Percentiles rank a stretch among this genome's conserved stretches.
Evolutionary conservation across 2,797 vertebrate genomes (phyloP).

Genomic region (Gephyroberyx darwinii): DNA sequence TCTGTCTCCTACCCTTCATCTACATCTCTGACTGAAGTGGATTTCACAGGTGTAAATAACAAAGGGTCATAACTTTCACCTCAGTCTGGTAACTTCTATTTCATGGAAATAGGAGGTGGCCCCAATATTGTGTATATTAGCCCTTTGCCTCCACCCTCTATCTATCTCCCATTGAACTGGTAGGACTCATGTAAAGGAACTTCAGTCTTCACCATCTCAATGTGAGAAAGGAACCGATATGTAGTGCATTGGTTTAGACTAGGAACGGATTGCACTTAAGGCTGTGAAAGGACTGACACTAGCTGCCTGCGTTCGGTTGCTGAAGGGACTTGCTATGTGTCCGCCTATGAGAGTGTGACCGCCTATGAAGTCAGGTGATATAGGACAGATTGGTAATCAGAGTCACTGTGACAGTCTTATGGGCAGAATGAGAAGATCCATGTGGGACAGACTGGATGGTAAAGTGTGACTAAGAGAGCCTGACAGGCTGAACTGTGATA

Average conservation of each 20-base stretch:
- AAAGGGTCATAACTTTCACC: not conserved
- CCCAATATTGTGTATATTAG: not conserved
- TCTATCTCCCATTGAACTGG: not conserved
- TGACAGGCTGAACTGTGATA: constrained; percentile 15
- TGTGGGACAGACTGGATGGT: constrained; percentile 18
- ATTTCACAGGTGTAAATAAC: not conserved
- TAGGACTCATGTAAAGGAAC: constrained; percentile 32
- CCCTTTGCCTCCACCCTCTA: not conserved
- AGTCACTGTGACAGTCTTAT: constrained; percentile 6
- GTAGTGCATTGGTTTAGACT: constrained; percentile 11
- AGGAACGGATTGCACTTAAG: constrained; percentile 11
- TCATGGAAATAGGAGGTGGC: constrained; percentile 24
- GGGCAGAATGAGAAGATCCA: constrained; percentile 1
- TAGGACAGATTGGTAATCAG: constrained; percentile 28
- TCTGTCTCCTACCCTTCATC: not conserved
- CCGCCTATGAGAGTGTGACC: not conserved
- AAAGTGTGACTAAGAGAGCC: constrained; percentile 13
- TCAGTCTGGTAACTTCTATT: constrained; percentile 13
- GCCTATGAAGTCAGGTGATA: constrained; percentile 12
- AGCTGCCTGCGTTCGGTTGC: not conserved
- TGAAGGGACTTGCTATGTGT: constrained; percentile 5
- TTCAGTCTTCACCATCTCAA: constrained; percentile 41
- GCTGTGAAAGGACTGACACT: constrained; percentile 6
- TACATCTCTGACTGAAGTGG: not conserved
- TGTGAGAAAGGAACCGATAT: constrained; percentile 50